Conservation (phyloP, 2,888 invertebrate species). For the Brachypalpus laphriformis region DNA sequence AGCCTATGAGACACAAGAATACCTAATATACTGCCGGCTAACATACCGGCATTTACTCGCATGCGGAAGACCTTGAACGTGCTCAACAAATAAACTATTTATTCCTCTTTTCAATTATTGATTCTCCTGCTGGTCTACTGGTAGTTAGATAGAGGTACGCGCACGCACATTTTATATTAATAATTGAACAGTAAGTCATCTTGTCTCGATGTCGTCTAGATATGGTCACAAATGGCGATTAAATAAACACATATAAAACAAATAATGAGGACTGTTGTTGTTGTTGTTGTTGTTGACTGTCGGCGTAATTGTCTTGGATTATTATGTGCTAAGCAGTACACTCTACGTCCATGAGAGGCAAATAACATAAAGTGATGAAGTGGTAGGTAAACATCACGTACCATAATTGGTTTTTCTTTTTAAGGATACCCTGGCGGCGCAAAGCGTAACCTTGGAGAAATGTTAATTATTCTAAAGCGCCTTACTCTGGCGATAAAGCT, state of each 20-base stretch:
- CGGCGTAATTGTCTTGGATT: conserved; percentile 44
- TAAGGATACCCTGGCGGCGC: conserved; percentile 55
- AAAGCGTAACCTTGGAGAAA: conserved; percentile 53
- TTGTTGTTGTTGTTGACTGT: conserved; percentile 47
- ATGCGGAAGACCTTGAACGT: conserved; percentile 63
- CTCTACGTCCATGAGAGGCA: conserved; percentile 13
- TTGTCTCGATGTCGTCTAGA: conserved; percentile 63
- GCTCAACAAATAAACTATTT: conserved; percentile 34
- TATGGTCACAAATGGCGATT: conserved; percentile 51
- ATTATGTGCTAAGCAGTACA: conserved; percentile 42
- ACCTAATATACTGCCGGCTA: conserved; percentile 28
- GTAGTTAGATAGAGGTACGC: conserved; percentile 16
- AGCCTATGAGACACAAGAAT: conserved; percentile 34
- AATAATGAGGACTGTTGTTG: conserved; percentile 33
- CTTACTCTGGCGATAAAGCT: conserved; percentile 18
- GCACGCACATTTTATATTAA: conserved; percentile 41
- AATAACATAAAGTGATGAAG: conserved; percentile 35
- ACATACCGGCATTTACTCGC: conserved; percentile 58
- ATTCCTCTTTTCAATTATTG: conserved; percentile 40
- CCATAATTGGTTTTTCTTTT: conserved; percentile 32
- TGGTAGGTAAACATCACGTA: conserved; percentile 58
- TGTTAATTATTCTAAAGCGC: conserved; percentile 51
- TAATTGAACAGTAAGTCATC: conserved; percentile 51
- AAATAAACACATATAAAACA: conserved; percentile 15
- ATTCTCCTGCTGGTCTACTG: conserved; percentile 25